Evolutionary conservation across 2,113 vertebrate genomes (phyloP).

Genomic region (Plectropomus leopardus): DNA sequence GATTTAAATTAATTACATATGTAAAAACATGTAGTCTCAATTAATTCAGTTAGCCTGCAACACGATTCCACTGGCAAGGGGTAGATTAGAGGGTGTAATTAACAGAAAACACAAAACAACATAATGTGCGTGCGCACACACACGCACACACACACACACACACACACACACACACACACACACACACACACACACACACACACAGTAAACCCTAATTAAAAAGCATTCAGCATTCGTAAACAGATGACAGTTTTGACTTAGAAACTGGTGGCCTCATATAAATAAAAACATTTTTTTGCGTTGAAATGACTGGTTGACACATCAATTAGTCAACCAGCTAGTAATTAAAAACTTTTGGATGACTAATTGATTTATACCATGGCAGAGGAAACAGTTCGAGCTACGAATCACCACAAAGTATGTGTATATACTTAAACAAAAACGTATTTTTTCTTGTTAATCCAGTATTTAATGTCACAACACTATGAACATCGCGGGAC

Average conservation of each 20-base stretch:
- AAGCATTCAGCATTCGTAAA: conserved; percentile 89
- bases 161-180: conserved; percentile 74
- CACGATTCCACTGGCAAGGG: conserved; percentile 92
- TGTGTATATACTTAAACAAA: too few species aligned
- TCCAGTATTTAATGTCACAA: too few species aligned
- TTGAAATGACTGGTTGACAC: background rate
- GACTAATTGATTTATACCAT: too few species aligned
- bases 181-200: conserved; percentile 69
- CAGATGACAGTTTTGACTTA: conserved; percentile 80
- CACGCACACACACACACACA: conserved; percentile 13
- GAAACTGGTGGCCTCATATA: background rate
- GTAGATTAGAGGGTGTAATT: conserved; percentile 95
- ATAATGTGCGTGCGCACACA: conserved; percentile 67
- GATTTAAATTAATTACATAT: conserved; percentile 97
- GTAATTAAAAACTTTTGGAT: background rate
- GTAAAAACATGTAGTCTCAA: conserved; percentile 91
- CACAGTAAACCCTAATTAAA: conserved; percentile 91
- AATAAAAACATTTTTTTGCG: background rate
- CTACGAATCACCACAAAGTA: too few species aligned
- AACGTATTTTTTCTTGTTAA: too few species aligned
- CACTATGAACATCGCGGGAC: too few species aligned
- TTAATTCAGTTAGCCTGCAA: conserved; percentile 95
- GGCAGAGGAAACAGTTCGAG: too few species aligned
- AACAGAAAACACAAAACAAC: conserved; percentile 87
- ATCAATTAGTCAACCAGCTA: background rate